Base-by-base conservation (phyloP, 92 coral and sea anemone species). In the Phenganax stokvisi region DNA sequence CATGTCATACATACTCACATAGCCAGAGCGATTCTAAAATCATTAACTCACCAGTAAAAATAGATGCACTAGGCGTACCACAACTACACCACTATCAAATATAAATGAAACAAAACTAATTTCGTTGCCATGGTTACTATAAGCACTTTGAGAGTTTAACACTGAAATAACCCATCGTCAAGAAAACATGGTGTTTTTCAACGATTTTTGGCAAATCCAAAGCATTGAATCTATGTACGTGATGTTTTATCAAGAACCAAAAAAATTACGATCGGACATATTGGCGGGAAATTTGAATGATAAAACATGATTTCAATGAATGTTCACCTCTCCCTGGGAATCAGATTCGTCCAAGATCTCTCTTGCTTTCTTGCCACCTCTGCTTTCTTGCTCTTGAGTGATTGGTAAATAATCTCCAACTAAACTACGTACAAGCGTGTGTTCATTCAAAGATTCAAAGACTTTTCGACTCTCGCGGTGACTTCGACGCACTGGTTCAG, bases 261-360 rank as follows among this genome's bases (percentile, higher is more conserved):
- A 37, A 5, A 37, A 37, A 37, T 37, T 37, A 37, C 47, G 47
- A 37, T 37, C 47, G 47, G 47, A 37, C 2, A 90, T 88, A 88
- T 88, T 88, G 98, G 98, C 98, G 98, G 94, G 90, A 93, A 93
- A 91, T 93, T 93, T 91, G 90, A 93, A 93, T 64, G 44, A 27
- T 7, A 51, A 56, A 30, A 29, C 47, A 0, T 6, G 0, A 30
- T 29, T 30, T 6, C 0, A 68, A 30, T 30, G 20, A 68, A 17
- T 6, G 9, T 9, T 59, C 71, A 93, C 97, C 96, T 89, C 90
- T 12, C 85, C 96, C 10, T 85, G 84, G 30, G 86, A 80, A 9
- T 84, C 87, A 12, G 88, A 89, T 12, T 66, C 85, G 29, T 86
- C 97, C 12, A 66, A 81, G 4, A 57, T 20, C 10, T 57, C 71